Evolutionary conservation across 2,797 vertebrate genomes (phyloP).

Genomic region (Sternotherus odoratus): DNA sequence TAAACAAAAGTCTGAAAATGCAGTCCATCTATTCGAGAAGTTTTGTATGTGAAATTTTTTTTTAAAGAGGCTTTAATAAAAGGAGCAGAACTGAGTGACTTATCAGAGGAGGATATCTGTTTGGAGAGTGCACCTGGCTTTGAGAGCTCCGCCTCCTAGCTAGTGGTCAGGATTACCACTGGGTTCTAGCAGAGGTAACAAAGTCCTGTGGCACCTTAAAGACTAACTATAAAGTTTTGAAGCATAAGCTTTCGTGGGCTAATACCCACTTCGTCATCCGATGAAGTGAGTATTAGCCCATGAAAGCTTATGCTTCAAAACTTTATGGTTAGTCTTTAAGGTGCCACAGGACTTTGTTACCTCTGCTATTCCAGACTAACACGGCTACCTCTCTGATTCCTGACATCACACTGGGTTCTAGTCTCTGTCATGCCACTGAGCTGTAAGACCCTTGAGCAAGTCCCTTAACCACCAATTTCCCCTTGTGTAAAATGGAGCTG

Average conservation of each 20-base stretch:
- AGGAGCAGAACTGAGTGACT: not conserved
- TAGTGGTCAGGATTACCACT: accelerated
- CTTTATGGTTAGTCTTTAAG: no score
- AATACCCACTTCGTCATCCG: no score
- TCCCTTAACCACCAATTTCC: accelerated
- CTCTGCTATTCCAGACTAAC: no score
- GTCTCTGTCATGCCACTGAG: not conserved
- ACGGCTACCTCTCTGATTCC: no score
- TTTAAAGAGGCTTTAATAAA: not conserved
- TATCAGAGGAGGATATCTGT: not conserved
- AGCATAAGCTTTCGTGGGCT: no score
- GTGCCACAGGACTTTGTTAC: no score
- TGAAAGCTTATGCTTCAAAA: no score
- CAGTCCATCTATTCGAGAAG: not conserved
- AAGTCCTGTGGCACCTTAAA: no score
- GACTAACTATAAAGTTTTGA: no score
- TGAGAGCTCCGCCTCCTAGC: not conserved
- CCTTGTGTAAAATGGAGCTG: accelerated
- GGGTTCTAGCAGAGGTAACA: no score
- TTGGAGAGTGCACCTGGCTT: not conserved
- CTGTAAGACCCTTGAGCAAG: not conserved
- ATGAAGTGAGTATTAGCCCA: no score
- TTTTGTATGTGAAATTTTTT: not conserved
- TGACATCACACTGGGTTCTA: accelerated
- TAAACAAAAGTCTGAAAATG: not conserved